phyloP scores from a whole-genome alignment of 2,113 vertebrate species.

The Macrotis lagotis region DNA sequence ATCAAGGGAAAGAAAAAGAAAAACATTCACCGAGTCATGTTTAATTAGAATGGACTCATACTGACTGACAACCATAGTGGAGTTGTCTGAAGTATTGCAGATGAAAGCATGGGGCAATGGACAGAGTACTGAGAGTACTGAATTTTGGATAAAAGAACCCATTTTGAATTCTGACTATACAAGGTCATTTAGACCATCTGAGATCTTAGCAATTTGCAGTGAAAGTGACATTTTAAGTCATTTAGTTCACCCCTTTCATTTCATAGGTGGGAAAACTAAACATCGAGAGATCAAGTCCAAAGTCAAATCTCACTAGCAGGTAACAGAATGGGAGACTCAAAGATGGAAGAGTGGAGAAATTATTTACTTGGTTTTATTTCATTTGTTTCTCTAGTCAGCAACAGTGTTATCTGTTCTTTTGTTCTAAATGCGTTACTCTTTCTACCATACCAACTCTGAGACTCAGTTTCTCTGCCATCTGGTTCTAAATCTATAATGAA shows the following conservation, averaged over 20 bases:
- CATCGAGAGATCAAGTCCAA: not conserved
- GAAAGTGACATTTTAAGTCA: not conserved
- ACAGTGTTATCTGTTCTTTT: not conserved
- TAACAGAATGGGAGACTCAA: not conserved
- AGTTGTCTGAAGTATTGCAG: not conserved
- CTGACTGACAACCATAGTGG: not conserved
- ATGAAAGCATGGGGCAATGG: not conserved
- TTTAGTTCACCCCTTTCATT: not conserved
- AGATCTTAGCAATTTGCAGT: not conserved
- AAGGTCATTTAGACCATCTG: not conserved
- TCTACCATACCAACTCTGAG: not conserved
- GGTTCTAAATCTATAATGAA: not conserved
- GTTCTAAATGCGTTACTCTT: not conserved
- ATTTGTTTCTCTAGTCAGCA: not conserved
- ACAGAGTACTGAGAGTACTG: not conserved
- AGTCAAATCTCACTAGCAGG: not conserved
- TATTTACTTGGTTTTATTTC: not conserved
- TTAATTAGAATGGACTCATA: not conserved
- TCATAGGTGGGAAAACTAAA: not conserved
- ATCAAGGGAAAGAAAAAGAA: not conserved
- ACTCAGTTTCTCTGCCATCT: not conserved
- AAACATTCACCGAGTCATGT: not conserved
- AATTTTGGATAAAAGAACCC: not conserved
- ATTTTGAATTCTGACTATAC: not conserved
- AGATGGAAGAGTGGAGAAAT: not conserved